phyloP scores from a whole-genome alignment of 2,113 vertebrate species.

The Hypocryptadius cinnamomeus region DNA sequence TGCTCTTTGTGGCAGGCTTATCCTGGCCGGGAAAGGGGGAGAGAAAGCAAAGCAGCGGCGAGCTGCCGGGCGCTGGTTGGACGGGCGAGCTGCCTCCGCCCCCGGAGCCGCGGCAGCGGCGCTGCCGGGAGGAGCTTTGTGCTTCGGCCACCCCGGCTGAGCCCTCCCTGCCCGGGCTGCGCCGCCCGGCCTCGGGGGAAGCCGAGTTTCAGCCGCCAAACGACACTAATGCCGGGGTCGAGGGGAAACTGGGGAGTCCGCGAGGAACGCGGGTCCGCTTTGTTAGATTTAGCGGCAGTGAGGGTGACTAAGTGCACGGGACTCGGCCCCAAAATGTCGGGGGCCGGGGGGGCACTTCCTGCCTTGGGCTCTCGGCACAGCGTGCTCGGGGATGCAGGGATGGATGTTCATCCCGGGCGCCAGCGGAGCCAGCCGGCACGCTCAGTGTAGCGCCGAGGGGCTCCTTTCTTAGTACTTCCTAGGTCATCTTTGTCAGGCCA shows the following conservation, averaged over 20 bases:
- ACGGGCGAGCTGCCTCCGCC: not conserved
- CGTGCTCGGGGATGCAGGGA: not conserved
- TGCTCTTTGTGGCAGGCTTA: not conserved
- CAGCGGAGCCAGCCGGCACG: not conserved
- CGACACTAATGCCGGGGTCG: fast-evolving
- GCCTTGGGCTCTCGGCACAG: not conserved
- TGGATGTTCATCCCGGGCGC: not conserved
- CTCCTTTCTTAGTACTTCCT: not conserved
- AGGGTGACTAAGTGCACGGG: not conserved
- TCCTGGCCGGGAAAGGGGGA: not conserved
- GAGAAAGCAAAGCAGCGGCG: not conserved
- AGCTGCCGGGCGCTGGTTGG: not conserved
- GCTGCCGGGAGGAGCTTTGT: not conserved
- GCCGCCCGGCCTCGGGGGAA: not conserved
- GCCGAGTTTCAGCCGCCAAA: fast-evolving
- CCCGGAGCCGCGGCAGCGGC: not conserved
- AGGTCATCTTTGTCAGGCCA: not conserved
- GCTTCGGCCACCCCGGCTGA: not conserved
- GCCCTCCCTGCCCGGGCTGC: not conserved
- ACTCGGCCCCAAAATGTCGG: not conserved
- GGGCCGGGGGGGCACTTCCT: not conserved
- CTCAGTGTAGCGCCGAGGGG: not conserved
- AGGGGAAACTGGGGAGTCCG: not conserved
- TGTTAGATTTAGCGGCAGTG: too few species aligned
- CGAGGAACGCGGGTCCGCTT: not conserved